Conservation (phyloP, 2,888 invertebrate species). For the Plusia festucae region DNA sequence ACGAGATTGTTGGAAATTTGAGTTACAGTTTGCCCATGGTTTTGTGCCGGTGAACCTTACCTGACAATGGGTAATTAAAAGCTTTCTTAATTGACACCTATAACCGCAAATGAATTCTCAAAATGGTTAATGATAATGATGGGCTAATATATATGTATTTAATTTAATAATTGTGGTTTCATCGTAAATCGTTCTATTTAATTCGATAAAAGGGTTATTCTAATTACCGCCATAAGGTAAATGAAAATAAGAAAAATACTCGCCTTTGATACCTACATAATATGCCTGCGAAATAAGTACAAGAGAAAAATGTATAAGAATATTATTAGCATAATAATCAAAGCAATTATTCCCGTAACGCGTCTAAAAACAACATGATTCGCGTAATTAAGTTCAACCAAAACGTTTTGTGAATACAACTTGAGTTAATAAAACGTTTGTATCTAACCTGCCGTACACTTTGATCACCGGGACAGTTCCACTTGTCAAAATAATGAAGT, state of each 20-base stretch:
- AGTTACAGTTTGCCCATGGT: neutral
- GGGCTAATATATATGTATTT: no score
- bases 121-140: neutral
- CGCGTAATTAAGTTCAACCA: slow-evolving; percentile 42
- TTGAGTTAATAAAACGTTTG: slow-evolving; percentile 55
- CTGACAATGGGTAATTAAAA: neutral
- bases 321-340: neutral
- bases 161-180: no score
- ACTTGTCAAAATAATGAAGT: slow-evolving; percentile 81
- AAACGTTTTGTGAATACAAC: slow-evolving; percentile 42
- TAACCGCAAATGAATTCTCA: neutral
- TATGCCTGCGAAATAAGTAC: no score
- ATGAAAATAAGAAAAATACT: neutral
- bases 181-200: neutral
- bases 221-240: no score
- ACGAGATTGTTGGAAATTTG: neutral
- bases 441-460: slow-evolving; percentile 56
- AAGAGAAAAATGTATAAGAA: neutral
- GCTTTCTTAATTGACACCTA: neutral
- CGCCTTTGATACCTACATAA: neutral
- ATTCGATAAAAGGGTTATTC: neutral
- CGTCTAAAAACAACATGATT: slow-evolving; percentile 29
- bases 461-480: slow-evolving; percentile 63
- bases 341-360: neutral
- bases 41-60: neutral